Evolutionary conservation across 2,113 vertebrate genomes (phyloP).

Genomic region (Chamaetylas fuelleborni): DNA sequence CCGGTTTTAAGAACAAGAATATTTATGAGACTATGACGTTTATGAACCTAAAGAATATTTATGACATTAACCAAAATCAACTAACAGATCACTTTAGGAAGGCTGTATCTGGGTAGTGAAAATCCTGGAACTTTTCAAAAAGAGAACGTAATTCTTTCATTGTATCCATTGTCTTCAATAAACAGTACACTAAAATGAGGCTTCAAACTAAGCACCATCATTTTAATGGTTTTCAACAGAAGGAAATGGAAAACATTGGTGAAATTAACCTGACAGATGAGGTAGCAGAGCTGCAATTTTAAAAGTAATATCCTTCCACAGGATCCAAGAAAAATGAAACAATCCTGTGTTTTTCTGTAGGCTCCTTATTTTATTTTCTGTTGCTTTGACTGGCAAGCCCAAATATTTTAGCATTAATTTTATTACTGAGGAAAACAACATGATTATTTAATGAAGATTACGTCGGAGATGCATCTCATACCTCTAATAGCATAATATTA

Average conservation of each 20-base stretch:
- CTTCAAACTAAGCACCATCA: not conserved
- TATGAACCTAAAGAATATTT: not conserved
- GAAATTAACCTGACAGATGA: conserved; percentile 57
- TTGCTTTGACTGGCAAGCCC: conserved; percentile 56
- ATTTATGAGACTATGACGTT: not conserved
- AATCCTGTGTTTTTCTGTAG: conserved; percentile 45
- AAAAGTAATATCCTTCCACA: conserved; percentile 29
- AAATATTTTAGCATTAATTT: conserved; percentile 60
- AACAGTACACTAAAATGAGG: conserved; percentile 22
- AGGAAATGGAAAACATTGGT: conserved; percentile 46
- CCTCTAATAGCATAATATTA: conserved; percentile 42
- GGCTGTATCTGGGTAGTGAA: not conserved
- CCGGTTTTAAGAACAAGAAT: not conserved
- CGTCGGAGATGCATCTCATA: not conserved
- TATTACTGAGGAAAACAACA: conserved; percentile 42
- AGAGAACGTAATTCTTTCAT: not conserved
- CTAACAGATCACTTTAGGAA: not conserved
- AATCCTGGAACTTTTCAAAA: not conserved
- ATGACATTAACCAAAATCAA: not conserved
- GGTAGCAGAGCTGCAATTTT: conserved; percentile 31
- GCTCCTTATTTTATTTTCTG: conserved; percentile 57
- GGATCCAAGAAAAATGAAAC: conserved; percentile 40
- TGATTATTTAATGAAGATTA: conserved; percentile 56
- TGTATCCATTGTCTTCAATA: conserved; percentile 26
- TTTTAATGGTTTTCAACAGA: conserved; percentile 45